These are phyloP conservation scores for Isotomurus palustris DNA, from an alignment of 2,888 invertebrate genomes.

Conservation along the genomic window DNA sequence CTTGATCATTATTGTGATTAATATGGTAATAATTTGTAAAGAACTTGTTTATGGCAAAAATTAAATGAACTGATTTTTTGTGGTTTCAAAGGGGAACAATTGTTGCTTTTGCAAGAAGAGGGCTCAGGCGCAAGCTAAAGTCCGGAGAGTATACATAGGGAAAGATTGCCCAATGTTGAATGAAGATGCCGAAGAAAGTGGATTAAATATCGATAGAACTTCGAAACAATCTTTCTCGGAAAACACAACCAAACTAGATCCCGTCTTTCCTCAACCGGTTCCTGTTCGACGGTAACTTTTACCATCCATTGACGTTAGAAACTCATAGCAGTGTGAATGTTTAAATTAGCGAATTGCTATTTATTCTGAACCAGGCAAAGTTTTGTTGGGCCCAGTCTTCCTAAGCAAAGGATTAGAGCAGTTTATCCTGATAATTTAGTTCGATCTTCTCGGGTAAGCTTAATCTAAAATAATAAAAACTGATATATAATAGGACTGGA, in stretches of 20 bases:
- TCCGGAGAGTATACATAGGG: slow-evolving; percentile 7
- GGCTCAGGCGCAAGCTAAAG: background rate
- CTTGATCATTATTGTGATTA: background rate
- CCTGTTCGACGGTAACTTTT: too few relatives aligned
- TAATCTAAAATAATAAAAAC: background rate
- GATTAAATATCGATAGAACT: background rate
- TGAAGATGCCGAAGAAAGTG: background rate
- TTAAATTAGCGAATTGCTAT: too few relatives aligned
- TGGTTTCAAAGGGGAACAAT: background rate
- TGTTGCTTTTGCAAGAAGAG: background rate
- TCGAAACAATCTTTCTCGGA: slow-evolving; percentile 8
- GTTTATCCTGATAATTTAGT: slow-evolving; percentile 20
- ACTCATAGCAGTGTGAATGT: too few relatives aligned
- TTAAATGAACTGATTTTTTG: too few relatives aligned
- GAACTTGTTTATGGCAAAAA: too few relatives aligned
- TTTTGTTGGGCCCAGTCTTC: background rate
- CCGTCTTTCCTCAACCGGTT: background rate
- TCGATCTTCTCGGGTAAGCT: slow-evolving; percentile 20
- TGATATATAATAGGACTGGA: background rate
- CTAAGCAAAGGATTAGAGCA: slow-evolving; percentile 5
- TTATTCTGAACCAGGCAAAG: too few relatives aligned
- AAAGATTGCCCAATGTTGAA: background rate
- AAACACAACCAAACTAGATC: background rate
- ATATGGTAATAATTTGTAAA: too few relatives aligned
- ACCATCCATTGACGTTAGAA: too few relatives aligned